phyloP scores from a whole-genome alignment of 2,888 invertebrate species.

The Galerucella nymphaeae region DNA sequence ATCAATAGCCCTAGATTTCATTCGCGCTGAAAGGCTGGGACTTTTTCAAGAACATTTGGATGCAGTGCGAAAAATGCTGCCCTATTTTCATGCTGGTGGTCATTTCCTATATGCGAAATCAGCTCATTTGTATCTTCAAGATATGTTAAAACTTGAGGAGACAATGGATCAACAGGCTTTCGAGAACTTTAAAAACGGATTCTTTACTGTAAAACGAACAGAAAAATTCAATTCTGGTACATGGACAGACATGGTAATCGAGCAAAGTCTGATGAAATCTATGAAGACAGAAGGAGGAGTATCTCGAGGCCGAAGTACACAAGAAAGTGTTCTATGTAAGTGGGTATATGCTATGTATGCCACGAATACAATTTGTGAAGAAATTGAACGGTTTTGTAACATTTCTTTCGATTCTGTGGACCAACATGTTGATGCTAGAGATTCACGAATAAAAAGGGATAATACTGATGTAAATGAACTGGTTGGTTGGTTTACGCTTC shows the following conservation, averaged over 20 bases:
- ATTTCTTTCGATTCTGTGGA: conserved; percentile 46
- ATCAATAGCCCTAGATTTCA: conserved; percentile 40
- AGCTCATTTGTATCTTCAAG: conserved; percentile 11
- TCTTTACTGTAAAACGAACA: conserved; percentile 46
- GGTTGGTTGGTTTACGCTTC: conserved; percentile 48
- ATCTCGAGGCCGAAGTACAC: conserved; percentile 38
- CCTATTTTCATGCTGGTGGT: no score
- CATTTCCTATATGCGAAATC: no score
- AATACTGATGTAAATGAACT: conserved; percentile 51
- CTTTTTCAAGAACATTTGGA: not conserved
- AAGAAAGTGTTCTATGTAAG: conserved; percentile 31
- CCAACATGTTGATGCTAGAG: no score
- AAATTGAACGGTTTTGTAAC: conserved; percentile 51
- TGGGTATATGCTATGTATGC: conserved; percentile 51
- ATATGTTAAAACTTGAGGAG: conserved; percentile 9
- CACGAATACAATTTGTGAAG: conserved; percentile 48
- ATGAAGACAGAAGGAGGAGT: conserved; percentile 52
- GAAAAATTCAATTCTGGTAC: conserved; percentile 45
- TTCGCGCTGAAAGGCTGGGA: conserved; percentile 33
- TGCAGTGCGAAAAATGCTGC: conserved; percentile 13
- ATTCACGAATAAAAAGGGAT: conserved; percentile 53
- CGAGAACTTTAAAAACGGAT: conserved; percentile 33
- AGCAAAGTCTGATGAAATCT: conserved; percentile 41
- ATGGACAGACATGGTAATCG: conserved; percentile 43
- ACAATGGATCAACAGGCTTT: conserved; percentile 15